These are phyloP conservation scores for Ceratina calcarata DNA, from an alignment of 1,140 invertebrate genomes.

Conservation along the genomic window DNA sequence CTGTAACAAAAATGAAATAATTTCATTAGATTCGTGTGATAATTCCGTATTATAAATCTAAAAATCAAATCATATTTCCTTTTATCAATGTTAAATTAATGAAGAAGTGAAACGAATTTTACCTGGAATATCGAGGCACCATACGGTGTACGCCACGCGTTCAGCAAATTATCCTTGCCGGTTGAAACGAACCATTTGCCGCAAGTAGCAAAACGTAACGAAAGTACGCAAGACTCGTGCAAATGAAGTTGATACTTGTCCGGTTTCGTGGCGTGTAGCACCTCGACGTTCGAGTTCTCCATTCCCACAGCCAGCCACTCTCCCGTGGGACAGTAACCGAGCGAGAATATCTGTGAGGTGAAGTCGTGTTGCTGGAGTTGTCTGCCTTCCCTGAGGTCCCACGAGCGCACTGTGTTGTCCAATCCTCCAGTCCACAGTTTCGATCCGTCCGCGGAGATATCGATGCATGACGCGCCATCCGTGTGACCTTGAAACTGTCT, in stretches of 20 bases:
- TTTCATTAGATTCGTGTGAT: no score
- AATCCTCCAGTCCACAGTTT: constrained; percentile 98
- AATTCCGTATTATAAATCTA: no score
- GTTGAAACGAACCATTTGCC: constrained; percentile 99
- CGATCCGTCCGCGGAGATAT: constrained; percentile 97
- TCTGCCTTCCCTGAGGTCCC: constrained; percentile 96
- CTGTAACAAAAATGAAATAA: constrained; percentile 83
- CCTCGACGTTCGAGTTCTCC: constrained; percentile 99
- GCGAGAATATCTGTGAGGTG: constrained; percentile 96
- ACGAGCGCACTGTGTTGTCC: constrained; percentile 98
- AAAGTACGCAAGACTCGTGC: constrained; percentile 99
- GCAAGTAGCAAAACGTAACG: constrained; percentile 96
- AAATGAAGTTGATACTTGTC: constrained; percentile 99
- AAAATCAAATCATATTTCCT: no score
- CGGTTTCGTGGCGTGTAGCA: constrained; percentile 95
- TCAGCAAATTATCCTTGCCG: constrained; percentile 98
- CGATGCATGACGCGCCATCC: constrained; percentile 98
- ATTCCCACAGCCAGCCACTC: constrained; percentile 99
- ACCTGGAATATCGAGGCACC: constrained; percentile 99
- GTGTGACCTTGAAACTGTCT: constrained; percentile 98
- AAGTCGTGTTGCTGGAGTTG: constrained; percentile 99
- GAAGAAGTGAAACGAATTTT: constrained; percentile 26
- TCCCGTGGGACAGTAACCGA: constrained; percentile 98
- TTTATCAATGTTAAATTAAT: no score
- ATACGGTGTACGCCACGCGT: constrained; percentile 99